Evolutionary conservation across 2,888 invertebrate species (phyloP).

Genomic region (Melanotus villosus): DNA sequence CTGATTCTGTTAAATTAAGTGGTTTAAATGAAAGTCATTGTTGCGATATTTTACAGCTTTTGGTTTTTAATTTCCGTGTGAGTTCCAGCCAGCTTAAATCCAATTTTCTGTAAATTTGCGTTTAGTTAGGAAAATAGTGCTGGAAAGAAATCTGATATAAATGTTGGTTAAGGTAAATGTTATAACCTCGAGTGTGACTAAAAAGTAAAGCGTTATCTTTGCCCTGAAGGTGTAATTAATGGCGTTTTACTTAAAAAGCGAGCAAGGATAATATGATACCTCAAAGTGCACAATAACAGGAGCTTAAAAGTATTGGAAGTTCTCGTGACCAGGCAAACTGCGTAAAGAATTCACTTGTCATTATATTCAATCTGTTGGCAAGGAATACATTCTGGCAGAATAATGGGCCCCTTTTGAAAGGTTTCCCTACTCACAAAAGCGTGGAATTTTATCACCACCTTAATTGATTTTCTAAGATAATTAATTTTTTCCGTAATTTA

Average conservation of each 20-base stretch:
- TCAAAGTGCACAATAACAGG: slow-evolving; percentile 15
- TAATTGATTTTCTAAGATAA: slow-evolving; percentile 54
- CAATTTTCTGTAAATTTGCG: no score
- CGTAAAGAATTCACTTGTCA: slow-evolving; percentile 50
- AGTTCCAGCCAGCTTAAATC: no score
- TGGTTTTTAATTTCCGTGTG: no score
- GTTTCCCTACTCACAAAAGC: slow-evolving; percentile 43
- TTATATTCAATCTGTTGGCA: slow-evolving; percentile 48
- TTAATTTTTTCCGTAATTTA: slow-evolving; percentile 55
- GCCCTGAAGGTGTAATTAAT: slow-evolving; percentile 1
- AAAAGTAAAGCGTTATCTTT: no score
- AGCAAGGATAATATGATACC: slow-evolving; percentile 4
- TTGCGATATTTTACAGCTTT: no score
- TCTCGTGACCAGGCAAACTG: slow-evolving; percentile 37
- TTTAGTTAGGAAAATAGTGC: no score
- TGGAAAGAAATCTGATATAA: no score
- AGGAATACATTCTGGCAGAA: slow-evolving; percentile 48
- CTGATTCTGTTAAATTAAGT: no score
- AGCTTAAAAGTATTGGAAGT: slow-evolving; percentile 30
- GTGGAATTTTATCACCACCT: slow-evolving; percentile 45
- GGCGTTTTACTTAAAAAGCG: slow-evolving; percentile 8
- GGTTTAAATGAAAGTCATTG: no score
- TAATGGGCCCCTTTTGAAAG: slow-evolving; percentile 50
- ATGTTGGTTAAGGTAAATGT: no score
- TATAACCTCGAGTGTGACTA: no score